phyloP scores from a whole-genome alignment of 2,113 vertebrate species.

The Bungarus multicinctus region DNA sequence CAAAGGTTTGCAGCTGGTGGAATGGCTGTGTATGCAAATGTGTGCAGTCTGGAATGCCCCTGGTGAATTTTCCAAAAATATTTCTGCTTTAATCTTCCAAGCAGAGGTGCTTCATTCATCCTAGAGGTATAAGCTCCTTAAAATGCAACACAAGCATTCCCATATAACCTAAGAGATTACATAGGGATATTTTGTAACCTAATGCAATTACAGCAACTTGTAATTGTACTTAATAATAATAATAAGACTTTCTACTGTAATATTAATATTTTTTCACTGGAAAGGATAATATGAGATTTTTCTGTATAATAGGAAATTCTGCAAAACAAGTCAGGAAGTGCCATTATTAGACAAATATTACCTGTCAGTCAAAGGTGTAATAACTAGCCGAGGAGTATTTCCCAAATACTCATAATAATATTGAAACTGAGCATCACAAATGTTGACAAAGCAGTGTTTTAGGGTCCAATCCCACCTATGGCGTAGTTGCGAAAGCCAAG shows the following conservation, averaged over 20 bases:
- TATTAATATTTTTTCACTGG: background rate
- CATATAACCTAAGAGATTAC: background rate
- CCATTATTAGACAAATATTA: conserved; percentile 52
- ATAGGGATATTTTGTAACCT: background rate
- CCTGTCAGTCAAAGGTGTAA: conserved; percentile 82
- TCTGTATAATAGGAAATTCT: background rate
- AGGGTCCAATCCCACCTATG: conserved; percentile 73
- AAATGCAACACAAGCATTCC: background rate
- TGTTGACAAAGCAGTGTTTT: conserved; percentile 72
- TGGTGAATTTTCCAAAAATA: background rate
- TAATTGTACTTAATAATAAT: background rate
- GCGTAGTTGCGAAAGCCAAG: conserved; percentile 78
- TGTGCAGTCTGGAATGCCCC: background rate
- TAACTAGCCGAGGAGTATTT: conserved; percentile 77
- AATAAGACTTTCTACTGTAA: background rate
- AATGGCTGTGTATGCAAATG: background rate
- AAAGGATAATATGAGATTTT: background rate
- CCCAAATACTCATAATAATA: conserved; percentile 84
- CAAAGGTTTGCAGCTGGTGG: background rate
- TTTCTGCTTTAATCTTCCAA: background rate
- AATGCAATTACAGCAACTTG: background rate
- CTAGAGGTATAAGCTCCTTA: background rate
- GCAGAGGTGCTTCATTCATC: background rate
- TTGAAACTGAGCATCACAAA: conserved; percentile 78
- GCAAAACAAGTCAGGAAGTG: conserved; percentile 5